A percentile compares a stretch with the other conserved stretches of the same genome.
These are phyloP conservation scores for Atta cephalotes DNA, from an alignment of 1,140 invertebrate genomes.

Conservation along the genomic window DNA sequence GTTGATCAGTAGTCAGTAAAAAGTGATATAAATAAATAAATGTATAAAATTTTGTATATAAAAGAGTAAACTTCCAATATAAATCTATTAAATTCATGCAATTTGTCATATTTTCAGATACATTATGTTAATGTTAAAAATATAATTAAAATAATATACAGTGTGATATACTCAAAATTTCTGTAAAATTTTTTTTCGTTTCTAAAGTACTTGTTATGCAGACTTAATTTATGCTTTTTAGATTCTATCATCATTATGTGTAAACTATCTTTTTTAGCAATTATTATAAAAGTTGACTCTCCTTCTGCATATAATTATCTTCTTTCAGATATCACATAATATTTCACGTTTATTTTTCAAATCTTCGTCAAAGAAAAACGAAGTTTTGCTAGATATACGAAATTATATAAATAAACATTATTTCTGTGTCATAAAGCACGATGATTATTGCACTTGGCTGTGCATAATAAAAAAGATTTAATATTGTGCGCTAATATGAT, in stretches of 20 bases:
- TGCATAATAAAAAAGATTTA: conserved; percentile 47
- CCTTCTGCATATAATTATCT: conserved; percentile 46
- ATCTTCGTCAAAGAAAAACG: background rate
- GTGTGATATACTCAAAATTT: conserved; percentile 14
- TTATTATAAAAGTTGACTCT: conserved; percentile 54
- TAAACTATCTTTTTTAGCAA: conserved; percentile 17
- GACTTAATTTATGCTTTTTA: background rate
- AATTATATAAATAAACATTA: conserved; percentile 39
- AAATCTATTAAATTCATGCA: conserved; percentile 46
- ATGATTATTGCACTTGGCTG: conserved; percentile 38
- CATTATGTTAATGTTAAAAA: conserved; percentile 22
- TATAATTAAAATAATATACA: conserved; percentile 26
- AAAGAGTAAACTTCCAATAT: conserved; percentile 45
- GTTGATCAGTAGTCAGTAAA: conserved; percentile 40
- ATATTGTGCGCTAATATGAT: conserved; percentile 64
- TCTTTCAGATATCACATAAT: background rate
- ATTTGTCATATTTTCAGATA: conserved; percentile 4
- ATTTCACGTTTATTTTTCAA: conserved; percentile 13
- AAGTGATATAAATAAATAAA: conserved; percentile 59
- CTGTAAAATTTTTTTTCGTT: background rate
- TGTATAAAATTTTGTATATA: conserved; percentile 56
- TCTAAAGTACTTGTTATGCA: background rate
- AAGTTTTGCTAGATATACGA: background rate
- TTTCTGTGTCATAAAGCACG: conserved; percentile 16
- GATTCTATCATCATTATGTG: background rate